Conservation (phyloP, 2,888 invertebrate species). For the Limenitis camilla region DNA sequence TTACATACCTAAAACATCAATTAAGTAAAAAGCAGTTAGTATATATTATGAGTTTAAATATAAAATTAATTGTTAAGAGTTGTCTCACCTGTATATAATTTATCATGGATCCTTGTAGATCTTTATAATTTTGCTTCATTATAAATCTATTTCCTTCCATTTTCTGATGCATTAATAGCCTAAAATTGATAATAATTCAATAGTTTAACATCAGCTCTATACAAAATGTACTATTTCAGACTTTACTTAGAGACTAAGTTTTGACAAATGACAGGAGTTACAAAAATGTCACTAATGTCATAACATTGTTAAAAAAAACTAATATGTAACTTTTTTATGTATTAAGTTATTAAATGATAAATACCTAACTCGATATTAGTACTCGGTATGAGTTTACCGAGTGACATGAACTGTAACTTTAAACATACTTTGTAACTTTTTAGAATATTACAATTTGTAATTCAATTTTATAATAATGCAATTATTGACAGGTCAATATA, state of each 20-base stretch:
- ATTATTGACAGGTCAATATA: too few relatives aligned
- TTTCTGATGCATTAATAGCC: conserved; percentile 3
- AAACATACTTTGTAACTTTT: too few relatives aligned
- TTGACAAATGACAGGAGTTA: conserved; percentile 20
- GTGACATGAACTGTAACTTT: too few relatives aligned
- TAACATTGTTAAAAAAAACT: conserved; percentile 3
- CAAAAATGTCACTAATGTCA: conserved; percentile 17
- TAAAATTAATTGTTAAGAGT: too few relatives aligned
- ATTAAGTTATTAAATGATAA: too few relatives aligned
- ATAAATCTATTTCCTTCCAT: not conserved
- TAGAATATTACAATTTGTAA: too few relatives aligned
- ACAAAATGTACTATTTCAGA: conserved; percentile 10
- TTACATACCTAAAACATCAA: too few relatives aligned
- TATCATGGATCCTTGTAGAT: conserved; percentile 1
- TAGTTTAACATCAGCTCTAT: not conserved
- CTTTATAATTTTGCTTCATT: not conserved
- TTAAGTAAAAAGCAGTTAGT: too few relatives aligned
- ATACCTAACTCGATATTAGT: too few relatives aligned
- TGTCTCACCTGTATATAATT: conserved; percentile 13
- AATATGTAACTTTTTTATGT: not conserved
- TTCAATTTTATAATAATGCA: too few relatives aligned
- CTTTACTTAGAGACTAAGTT: conserved; percentile 2
- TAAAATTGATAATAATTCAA: conserved; percentile 12
- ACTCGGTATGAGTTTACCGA: too few relatives aligned
- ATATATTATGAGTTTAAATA: too few relatives aligned